Conservation (phyloP, 1,140 invertebrate species). For the Drosophila yakuba region DNA sequence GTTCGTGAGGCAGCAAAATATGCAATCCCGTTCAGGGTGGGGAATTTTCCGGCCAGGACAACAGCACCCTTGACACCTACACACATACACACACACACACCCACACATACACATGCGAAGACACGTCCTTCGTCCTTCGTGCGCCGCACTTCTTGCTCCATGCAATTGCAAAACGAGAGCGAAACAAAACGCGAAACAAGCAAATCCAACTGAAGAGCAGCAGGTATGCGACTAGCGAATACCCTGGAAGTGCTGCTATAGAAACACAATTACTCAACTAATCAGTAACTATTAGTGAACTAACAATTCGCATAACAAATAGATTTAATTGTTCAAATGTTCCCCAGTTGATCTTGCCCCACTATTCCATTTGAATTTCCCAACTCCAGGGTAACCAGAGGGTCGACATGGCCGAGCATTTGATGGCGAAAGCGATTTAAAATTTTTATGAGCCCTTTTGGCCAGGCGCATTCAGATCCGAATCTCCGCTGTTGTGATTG, state of each 20-base stretch:
- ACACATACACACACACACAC: constrained; percentile 30
- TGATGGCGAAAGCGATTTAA: constrained; percentile 42
- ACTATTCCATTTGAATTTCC: too few species aligned
- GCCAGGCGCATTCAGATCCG: constrained; percentile 13
- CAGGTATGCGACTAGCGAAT: neutral
- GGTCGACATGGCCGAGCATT: neutral
- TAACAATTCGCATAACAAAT: too few species aligned
- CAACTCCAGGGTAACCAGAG: neutral
- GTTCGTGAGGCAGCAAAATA: constrained; percentile 74
- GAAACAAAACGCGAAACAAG: constrained; percentile 69
- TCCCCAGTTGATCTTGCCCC: too few species aligned
- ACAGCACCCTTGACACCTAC: constrained; percentile 81
- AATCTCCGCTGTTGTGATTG: constrained; percentile 64
- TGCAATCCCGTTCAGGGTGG: constrained; percentile 30
- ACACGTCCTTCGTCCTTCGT: neutral
- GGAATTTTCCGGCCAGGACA: constrained; percentile 61
- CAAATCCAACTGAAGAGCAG: constrained; percentile 8
- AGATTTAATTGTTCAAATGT: too few species aligned
- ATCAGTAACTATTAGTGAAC: neutral
- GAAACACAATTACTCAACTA: too few species aligned
- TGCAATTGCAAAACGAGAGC: constrained; percentile 57
- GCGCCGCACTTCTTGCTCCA: neutral
- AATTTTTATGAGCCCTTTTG: constrained; percentile 64
- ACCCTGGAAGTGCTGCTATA: neutral
- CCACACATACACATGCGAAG: constrained; percentile 19